Evolutionary conservation across 1,140 invertebrate species (phyloP).

Genomic region (Akabosia matsudoensis): DNA sequence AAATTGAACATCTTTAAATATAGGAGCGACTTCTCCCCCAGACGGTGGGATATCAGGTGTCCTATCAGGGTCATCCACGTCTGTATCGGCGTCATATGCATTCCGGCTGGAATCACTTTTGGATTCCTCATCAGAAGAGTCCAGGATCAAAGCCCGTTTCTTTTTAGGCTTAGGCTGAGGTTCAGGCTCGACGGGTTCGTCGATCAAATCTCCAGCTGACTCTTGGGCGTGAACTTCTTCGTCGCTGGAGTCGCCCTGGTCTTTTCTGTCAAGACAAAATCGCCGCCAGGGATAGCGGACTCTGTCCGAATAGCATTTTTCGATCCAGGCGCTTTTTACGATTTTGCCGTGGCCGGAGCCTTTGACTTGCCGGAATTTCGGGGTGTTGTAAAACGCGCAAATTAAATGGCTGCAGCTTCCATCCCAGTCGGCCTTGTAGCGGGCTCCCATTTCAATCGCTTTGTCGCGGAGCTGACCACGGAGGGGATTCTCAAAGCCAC

Average conservation of each 20-base stretch:
- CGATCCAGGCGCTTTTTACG: constrained; percentile 73
- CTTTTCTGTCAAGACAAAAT: constrained; percentile 48
- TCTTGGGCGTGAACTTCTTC: constrained; percentile 50
- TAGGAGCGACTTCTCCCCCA: neutral
- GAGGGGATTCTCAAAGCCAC: constrained; percentile 80
- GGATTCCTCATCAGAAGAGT: neutral
- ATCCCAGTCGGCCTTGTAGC: constrained; percentile 72
- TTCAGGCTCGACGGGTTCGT: too few relatives aligned
- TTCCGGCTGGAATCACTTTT: constrained; percentile 32
- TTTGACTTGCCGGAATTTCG: constrained; percentile 74
- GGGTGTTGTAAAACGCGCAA: constrained; percentile 86
- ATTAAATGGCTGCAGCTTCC: constrained; percentile 74
- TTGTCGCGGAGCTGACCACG: constrained; percentile 64
- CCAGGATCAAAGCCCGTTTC: neutral
- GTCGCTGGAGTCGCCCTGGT: constrained; percentile 49
- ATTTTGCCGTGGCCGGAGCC: constrained; percentile 61
- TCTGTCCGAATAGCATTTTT: constrained; percentile 62
- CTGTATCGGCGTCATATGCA: constrained; percentile 44
- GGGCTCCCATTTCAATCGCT: constrained; percentile 74
- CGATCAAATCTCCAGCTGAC: constrained; percentile 1
- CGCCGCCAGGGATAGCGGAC: constrained; percentile 67
- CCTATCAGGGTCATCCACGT: constrained; percentile 44
- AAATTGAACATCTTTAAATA: neutral
- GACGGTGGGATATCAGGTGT: constrained; percentile 33
- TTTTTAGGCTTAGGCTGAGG: constrained; percentile 12